Evolutionary conservation across 2,888 invertebrate species (phyloP).

Genomic region (Cybosia mesomella): DNA sequence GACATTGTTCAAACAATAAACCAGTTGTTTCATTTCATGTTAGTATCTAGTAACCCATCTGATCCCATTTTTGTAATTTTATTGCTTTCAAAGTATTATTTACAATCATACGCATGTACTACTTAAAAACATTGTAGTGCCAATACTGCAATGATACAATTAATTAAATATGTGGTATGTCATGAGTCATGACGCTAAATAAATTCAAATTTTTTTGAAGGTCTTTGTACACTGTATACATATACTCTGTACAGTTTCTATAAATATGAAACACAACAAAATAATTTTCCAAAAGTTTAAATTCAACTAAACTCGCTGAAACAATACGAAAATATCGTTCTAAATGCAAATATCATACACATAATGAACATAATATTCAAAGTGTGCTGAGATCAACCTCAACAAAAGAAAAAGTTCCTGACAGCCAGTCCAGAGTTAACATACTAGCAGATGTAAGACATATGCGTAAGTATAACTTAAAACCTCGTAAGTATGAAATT

Average conservation of each 20-base stretch:
- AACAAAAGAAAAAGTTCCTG: neutral
- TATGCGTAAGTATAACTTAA: conserved; percentile 10
- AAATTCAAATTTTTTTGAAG: neutral
- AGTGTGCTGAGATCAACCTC: conserved; percentile 3
- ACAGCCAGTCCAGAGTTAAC: neutral
- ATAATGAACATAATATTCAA: neutral
- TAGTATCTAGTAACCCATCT: conserved; percentile 33
- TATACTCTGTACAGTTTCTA: neutral
- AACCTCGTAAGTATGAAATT: conserved; percentile 9
- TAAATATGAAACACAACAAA: neutral
- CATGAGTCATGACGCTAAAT: neutral
- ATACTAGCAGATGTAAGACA: neutral
- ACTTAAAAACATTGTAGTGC: neutral
- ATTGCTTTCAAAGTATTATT: conserved; percentile 12
- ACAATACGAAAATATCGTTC: neutral
- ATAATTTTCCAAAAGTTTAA: conserved; percentile 2
- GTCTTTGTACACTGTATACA: no score
- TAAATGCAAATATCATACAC: neutral
- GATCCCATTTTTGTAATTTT: conserved; percentile 30
- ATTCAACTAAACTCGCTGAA: neutral
- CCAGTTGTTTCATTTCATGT: conserved; percentile 82
- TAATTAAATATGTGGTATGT: neutral
- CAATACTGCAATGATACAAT: neutral
- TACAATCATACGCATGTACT: neutral
- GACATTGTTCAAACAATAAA: conserved; percentile 94